Evolutionary conservation across 2,888 invertebrate genomes (phyloP).

Genomic region (Drosophila sordidula): DNA sequence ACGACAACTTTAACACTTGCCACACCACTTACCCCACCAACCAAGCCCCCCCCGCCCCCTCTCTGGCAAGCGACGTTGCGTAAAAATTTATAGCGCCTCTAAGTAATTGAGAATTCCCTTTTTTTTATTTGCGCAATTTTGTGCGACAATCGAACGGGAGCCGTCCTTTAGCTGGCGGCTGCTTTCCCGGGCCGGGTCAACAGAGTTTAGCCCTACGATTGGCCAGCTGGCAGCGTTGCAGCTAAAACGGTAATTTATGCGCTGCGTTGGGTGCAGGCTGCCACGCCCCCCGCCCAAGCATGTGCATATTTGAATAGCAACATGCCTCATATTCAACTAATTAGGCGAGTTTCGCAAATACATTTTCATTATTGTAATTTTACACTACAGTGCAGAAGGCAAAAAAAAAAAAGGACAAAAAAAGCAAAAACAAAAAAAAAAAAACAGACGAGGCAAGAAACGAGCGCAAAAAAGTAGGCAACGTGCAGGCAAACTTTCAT

Average conservation of each 20-base stretch:
- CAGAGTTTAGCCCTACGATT: conserved; percentile 20
- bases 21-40: not conserved
- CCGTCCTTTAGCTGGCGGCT: not conserved
- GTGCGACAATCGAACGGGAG: conserved; percentile 13
- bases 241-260: conserved; percentile 32
- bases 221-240: conserved; percentile 8
- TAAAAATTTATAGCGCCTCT: conserved; percentile 54
- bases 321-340: conserved; percentile 79
- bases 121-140: not conserved
- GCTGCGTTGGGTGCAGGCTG: conserved; percentile 9
- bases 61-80: conserved; percentile 32
- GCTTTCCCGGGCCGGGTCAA: conserved; percentile 1
- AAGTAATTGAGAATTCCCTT: conserved; percentile 68
- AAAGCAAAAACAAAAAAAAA: not conserved
- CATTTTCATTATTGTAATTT: conserved; percentile 80
- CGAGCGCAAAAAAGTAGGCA: conserved; percentile 61
- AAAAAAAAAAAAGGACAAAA: conserved; percentile 8
- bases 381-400: conserved; percentile 36
- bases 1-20: conserved; percentile 71
- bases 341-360: conserved; percentile 76
- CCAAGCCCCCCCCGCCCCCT: not conserved
- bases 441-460: conserved; percentile 36
- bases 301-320: conserved; percentile 76
- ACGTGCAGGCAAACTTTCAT: conserved; percentile 64
- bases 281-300: conserved; percentile 40